Base-by-base conservation (phyloP, 2,113 vertebrate genomes). In the Psilopsiagon aymara region DNA sequence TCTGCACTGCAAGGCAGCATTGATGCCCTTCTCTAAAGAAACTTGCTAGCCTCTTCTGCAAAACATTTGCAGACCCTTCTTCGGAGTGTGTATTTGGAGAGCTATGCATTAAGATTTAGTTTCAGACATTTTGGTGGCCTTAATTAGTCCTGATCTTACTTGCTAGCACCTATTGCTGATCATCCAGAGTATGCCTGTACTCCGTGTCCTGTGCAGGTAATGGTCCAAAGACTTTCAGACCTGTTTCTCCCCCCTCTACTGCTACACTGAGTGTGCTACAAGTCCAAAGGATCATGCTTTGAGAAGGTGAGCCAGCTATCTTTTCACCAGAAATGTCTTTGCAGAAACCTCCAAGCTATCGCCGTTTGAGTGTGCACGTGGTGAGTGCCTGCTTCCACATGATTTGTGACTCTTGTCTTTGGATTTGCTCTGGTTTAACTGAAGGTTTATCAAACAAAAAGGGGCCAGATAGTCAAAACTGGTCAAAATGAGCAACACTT, bases 11-110 rank as follows among this genome's bases (percentile, higher is more conserved):
- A 0, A 31, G 33, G 43, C 10, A 13, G 39, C n/a, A 33, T 47
- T 0, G 0, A 24, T 24, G 44, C 17, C 27, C 2, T 12, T 5
- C 23, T 39, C 10, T 8, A 5, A 27, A 19, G 67, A 11, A 43
- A 11, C 46, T 78, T 1, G 0, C 19, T 57, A 52, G 21, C 29
- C 35, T 13, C n/a, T 21, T 71, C 31, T 62, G 21, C 28, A 6
- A 44, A 51, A 14, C 19, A 1, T 41, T 37, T 10, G 31, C 44
- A 79, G 53, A 5, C 15, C 39, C 29, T 63, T 41, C 66, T 60
- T 85, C n/a, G 73, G 57, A 23, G 1, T 6, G 33, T 27, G 25
- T 33, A 1, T 84, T 67, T 81, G 69, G 7, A 67, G 52, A 9
- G 25, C 14, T 79, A 3, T 3, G 6, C 1, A 2, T 11, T 59